Base-by-base conservation (phyloP, 2,113 vertebrate species). In the Perca flavescens region DNA sequence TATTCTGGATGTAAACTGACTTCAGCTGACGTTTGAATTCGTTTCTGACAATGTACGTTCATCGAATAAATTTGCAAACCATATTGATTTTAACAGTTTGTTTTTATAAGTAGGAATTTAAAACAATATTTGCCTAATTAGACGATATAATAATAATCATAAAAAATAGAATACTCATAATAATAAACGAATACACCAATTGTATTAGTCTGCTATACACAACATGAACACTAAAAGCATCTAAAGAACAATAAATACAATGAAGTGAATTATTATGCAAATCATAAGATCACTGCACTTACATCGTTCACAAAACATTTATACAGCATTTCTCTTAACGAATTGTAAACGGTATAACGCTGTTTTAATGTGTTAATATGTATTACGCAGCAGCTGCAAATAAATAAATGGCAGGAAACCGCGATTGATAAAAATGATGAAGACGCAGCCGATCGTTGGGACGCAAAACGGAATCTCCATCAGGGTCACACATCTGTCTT, bases 401-500 rank as follows among this genome's bases (percentile, higher is more conserved):
- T 52, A 86, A 88, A 87, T 89, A 63, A 87, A 81, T 71, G n/a
- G 83, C 77, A 86, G 86, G 86, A 92, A 91, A 80, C 75, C 62
- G 72, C 79, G 43, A 81, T 50, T 72, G 80, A 82, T 81, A 87
- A 85, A 78, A 83, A 57, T 78, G 68, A 90, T 71, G 80, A 68
- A 82, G 89, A 88, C 80, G 52, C 2, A 70, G 84, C 43, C 50
- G 80, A 87, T 85, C 79, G 81, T 84, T 84, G 56, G 56, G 86
- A 80, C 50, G 70, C 66, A 84, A 72, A 84, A 60, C 77, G 67
- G 64, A 87, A 79, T 77, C 73, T 74, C 74, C 70, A 49, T 49
- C 65, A 21, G 74, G 74, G 82, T 79, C 90, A 85, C 80, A 79
- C 82, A 86, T 88, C 64, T 77, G 87, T 83, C 80, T 68, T 50